Percentiles rank a stretch among this genome's conserved stretches.
Conservation (phyloP, 2,888 invertebrate species). For the Melolontha melolontha region DNA sequence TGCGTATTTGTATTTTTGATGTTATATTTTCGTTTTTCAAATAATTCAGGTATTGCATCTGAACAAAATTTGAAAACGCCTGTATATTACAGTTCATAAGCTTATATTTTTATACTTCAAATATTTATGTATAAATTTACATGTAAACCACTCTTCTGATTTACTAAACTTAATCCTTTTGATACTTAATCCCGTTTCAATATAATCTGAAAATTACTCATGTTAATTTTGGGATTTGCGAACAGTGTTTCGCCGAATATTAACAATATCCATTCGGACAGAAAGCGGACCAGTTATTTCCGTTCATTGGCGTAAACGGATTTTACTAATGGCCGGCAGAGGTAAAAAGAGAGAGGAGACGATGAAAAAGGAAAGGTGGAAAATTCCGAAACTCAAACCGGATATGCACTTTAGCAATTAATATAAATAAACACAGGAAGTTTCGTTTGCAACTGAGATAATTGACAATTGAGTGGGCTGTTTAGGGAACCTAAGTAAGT, state of each 20-base stretch:
- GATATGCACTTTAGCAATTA: conserved; percentile 50
- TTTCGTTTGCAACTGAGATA: conserved; percentile 43
- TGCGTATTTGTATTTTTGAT: too few species aligned
- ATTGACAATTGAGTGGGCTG: conserved; percentile 38
- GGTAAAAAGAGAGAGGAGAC: conserved; percentile 9
- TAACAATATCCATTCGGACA: not conserved
- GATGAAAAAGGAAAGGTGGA: conserved; percentile 20
- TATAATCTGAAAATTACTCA: too few species aligned
- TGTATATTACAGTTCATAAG: too few species aligned
- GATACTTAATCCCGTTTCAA: too few species aligned
- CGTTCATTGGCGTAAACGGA: conserved; percentile 19
- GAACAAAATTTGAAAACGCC: too few species aligned
- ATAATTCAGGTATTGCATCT: too few species aligned
- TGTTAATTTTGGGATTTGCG: not conserved
- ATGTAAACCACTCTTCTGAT: too few species aligned
- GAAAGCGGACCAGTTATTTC: conserved; percentile 21
- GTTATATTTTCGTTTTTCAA: too few species aligned
- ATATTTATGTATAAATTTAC: too few species aligned
- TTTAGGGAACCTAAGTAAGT: conserved; percentile 16
- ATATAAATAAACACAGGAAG: conserved; percentile 50
- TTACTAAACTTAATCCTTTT: too few species aligned
- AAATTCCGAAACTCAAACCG: conserved; percentile 42
- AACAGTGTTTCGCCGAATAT: not conserved
- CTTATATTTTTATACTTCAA: too few species aligned
- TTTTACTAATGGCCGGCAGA: conserved; percentile 9